Base-by-base conservation (phyloP, 2,888 invertebrate species). In the Drosophila nr. perissopoda region DNA sequence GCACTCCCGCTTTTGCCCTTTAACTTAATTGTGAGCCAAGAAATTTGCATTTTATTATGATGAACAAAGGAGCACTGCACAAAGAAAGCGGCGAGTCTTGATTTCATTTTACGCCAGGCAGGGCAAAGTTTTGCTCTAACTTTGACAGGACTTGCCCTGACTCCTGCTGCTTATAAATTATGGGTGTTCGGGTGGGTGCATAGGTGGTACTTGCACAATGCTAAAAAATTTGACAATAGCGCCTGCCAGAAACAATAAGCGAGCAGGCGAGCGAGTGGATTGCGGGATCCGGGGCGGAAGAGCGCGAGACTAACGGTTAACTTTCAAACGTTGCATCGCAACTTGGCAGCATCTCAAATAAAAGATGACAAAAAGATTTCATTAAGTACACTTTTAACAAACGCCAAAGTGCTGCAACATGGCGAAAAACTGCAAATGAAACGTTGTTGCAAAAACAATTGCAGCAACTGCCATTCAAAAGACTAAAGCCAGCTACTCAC, bases 301-400 rank as follows among this genome's bases (percentile, higher is more conserved):
- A 21, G 38, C 49, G 25, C 11, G 54, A 13, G 27, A 18, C 36
- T n/a, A 54, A 64, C 49, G 59, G 52, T 48, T 70, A 74, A 77
- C 78, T 78, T 76, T 79, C 72, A 80, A 82, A 83, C 62, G 81
- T 76, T 68, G 76, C 70, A 61, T 66, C 34, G 73, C 73, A 66
- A 69, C 36, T 69, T 75, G 75, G 74, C 79, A 80, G 77, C 81
- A 58, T 68, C 74, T 79, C 73, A 84, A 86, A 83, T 87, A 81
- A 81, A 82, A 91, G 87, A 91, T 90, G 91, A 91, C 91, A 89
- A 91, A 91, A 91, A 91, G 91, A 91, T 91, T 91, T 91, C 91
- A 91, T 91, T 91, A 91, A 90, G 89, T 91, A 87, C 81, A 80
- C 81, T 89, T 79, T 76, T 68, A 74, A 81, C 82, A 76, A 79